Evolutionary conservation across 2,113 vertebrate genomes (phyloP).

Genomic region (Cynopterus brachyotis): DNA sequence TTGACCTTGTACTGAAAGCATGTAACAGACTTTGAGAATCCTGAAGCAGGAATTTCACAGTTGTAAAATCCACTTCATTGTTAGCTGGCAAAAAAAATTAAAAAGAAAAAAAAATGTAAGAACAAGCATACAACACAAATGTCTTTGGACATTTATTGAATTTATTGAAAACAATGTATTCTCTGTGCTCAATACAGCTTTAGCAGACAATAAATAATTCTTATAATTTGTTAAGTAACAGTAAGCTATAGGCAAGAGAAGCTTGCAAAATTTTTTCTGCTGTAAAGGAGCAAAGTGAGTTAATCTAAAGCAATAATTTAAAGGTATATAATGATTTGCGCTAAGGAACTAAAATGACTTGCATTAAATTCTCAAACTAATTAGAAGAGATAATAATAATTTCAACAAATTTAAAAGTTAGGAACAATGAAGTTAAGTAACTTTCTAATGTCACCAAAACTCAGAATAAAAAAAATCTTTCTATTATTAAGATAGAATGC

Average conservation of each 20-base stretch:
- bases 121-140: neutral
- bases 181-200: neutral
- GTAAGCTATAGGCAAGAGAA: neutral
- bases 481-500: neutral
- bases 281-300: neutral
- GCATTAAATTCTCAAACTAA: slow-evolving; percentile 19
- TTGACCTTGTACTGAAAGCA: slow-evolving; percentile 86
- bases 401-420: slow-evolving; percentile 37
- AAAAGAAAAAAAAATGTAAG: neutral
- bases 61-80: slow-evolving; percentile 67
- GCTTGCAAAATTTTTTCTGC: neutral
- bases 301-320: neutral
- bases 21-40: slow-evolving; percentile 86
- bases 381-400: neutral
- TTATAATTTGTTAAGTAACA: neutral
- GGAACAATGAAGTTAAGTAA: slow-evolving; percentile 25
- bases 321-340: slow-evolving; percentile 16
- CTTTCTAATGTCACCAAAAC: slow-evolving; percentile 19
- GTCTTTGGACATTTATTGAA: neutral
- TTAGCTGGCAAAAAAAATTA: slow-evolving; percentile 78
- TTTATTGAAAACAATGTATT: slow-evolving; percentile 4
- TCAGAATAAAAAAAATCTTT: neutral
- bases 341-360: slow-evolving; percentile 13
- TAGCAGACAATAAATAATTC: neutral
- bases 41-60: slow-evolving; percentile 75